Conservation (phyloP, 2,888 invertebrate genomes). For the Tolmerus cingulatus region DNA sequence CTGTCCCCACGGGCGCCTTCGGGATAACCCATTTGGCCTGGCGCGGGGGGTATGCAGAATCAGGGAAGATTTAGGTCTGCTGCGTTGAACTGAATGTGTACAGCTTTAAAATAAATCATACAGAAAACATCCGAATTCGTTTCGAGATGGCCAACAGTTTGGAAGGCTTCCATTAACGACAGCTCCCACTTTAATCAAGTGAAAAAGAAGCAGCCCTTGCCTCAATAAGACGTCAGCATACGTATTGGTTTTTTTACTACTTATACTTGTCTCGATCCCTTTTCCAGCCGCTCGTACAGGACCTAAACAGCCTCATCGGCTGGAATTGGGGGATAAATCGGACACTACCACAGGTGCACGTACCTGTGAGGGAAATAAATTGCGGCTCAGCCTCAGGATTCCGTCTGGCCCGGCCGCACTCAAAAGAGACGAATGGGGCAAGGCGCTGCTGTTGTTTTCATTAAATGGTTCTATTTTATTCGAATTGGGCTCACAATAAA, state of each 20-base stretch:
- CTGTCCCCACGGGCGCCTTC: not conserved
- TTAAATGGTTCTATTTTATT: constrained; percentile 23
- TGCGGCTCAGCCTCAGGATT: not conserved
- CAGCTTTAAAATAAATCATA: not conserved
- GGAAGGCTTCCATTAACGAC: not conserved
- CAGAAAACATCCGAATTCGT: not conserved
- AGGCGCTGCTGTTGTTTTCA: constrained; percentile 14
- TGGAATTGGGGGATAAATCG: not conserved
- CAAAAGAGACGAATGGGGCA: not conserved
- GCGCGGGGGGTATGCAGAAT: not conserved
- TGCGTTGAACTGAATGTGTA: not conserved
- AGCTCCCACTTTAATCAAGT: not conserved
- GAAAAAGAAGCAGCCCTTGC: not conserved
- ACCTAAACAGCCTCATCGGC: not conserved
- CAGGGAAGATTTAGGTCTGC: not conserved
- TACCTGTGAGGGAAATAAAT: not conserved
- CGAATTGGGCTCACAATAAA: constrained; percentile 33
- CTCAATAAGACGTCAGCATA: not conserved
- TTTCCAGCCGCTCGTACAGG: not conserved
- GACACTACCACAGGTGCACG: not conserved
- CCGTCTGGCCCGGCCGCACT: not conserved
- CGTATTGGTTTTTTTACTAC: not conserved
- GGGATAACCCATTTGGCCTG: not conserved
- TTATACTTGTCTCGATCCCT: not conserved
- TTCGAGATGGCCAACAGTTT: not conserved